Evolutionary conservation across 1,140 invertebrate species (phyloP).

Genomic region (Papilio polyxenes): DNA sequence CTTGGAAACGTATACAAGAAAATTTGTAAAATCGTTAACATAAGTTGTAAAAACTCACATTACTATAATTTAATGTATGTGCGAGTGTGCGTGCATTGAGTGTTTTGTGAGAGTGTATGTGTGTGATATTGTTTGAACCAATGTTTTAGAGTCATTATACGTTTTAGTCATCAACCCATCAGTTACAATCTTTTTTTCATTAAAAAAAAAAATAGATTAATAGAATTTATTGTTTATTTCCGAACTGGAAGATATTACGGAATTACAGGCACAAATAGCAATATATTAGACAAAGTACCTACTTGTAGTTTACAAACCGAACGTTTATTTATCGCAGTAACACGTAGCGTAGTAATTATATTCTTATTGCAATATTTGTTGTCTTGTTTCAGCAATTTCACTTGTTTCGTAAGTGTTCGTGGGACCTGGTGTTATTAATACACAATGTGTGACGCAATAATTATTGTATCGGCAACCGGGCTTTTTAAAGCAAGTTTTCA

Average conservation of each 20-base stretch:
- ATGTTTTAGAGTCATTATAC: too few relatives aligned
- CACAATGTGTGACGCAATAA: conserved; percentile 23
- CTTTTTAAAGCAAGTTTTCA: not conserved
- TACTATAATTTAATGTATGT: too few relatives aligned
- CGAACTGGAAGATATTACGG: not conserved
- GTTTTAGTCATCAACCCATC: too few relatives aligned
- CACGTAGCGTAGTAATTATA: conserved; percentile 1
- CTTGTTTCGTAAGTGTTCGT: conserved; percentile 58
- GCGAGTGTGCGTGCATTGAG: too few relatives aligned
- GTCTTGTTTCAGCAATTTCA: conserved; percentile 47
- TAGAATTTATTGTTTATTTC: not conserved
- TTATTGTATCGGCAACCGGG: not conserved
- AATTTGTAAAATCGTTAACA: too few relatives aligned
- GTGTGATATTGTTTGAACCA: too few relatives aligned
- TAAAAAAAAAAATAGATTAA: too few relatives aligned
- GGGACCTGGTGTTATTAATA: conserved; percentile 44
- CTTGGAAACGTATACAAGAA: too few relatives aligned
- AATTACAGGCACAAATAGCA: not conserved
- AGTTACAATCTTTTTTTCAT: too few relatives aligned
- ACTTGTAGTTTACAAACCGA: not conserved
- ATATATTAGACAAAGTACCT: not conserved
- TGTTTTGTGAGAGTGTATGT: too few relatives aligned
- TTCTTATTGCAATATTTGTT: conserved; percentile 46
- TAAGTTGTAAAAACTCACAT: too few relatives aligned
- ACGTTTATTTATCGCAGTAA: conserved; percentile 3